Evolutionary conservation across 1,140 invertebrate species (phyloP).

Genomic region (Vanessa tameamea): DNA sequence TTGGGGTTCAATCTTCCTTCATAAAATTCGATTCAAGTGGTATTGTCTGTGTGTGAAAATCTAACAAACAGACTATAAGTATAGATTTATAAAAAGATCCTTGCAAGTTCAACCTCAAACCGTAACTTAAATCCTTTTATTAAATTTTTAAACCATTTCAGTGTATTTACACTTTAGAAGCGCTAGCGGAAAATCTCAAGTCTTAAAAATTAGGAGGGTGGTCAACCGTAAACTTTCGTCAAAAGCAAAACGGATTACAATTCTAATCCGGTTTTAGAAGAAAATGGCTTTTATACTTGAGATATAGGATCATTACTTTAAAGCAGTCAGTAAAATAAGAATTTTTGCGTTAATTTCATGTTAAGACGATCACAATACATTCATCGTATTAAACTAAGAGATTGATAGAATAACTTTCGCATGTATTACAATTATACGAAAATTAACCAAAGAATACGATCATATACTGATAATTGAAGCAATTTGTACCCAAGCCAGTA

Average conservation of each 20-base stretch:
- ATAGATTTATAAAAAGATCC: no score
- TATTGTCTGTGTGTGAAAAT: no score
- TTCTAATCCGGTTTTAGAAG: neutral
- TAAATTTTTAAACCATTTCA: constrained; percentile 1
- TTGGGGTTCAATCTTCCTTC: no score
- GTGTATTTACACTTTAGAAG: neutral
- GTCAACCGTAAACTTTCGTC: constrained; percentile 8
- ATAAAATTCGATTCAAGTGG: no score
- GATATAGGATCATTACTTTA: constrained; percentile 3
- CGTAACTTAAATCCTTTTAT: neutral
- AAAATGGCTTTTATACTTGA: constrained; percentile 4
- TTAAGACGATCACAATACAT: neutral
- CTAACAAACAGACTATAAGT: no score
- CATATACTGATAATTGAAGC: no score
- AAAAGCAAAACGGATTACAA: constrained; percentile 11
- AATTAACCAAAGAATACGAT: no score
- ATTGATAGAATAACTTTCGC: no score
- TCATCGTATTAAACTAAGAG: no score
- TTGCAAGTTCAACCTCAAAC: no score
- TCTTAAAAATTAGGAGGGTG: constrained; percentile 10
- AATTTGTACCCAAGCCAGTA: no score
- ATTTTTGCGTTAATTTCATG: neutral
- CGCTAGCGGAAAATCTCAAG: constrained; percentile 3
- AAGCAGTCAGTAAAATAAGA: neutral
- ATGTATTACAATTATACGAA: no score